A percentile compares a stretch with the other conserved stretches of the same genome.
Conservation (phyloP, 2,113 vertebrate species). For the Pithys albifrons region DNA sequence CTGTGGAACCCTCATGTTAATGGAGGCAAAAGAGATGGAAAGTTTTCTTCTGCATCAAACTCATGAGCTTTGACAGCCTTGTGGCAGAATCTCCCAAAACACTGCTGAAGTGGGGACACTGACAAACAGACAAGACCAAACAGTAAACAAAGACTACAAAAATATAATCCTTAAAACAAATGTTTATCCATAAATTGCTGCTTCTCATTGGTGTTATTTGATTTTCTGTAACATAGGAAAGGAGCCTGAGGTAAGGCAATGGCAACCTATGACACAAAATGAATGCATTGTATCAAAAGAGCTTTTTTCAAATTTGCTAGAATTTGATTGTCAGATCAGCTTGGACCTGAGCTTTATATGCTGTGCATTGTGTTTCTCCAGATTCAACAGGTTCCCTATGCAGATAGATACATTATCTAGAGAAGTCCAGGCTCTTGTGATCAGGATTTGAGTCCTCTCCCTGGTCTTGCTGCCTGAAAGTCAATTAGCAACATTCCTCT, state of each 20-base stretch:
- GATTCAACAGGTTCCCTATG: accelerated
- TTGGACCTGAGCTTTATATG: background rate
- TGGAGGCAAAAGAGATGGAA: background rate
- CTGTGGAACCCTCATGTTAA: background rate
- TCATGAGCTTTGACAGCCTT: background rate
- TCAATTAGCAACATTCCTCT: background rate
- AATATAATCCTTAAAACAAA: background rate
- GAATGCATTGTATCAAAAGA: background rate
- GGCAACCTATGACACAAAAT: background rate
- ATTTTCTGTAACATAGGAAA: background rate
- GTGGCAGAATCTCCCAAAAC: background rate
- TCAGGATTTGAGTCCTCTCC: background rate
- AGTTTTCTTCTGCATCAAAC: background rate
- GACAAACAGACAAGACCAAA: background rate
- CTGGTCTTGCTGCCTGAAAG: background rate
- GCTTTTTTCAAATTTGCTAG: background rate
- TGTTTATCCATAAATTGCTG: background rate
- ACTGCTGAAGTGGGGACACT: background rate
- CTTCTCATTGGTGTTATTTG: background rate
- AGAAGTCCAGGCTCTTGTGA: background rate
- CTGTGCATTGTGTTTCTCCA: background rate
- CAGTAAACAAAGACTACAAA: background rate
- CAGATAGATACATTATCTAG: background rate
- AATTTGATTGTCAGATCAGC: background rate
- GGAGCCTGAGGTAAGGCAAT: background rate